Percentiles rank a stretch among this genome's conserved stretches.
Conservation (phyloP, 2,888 invertebrate species). For the Zaprionus obscuricornis region DNA sequence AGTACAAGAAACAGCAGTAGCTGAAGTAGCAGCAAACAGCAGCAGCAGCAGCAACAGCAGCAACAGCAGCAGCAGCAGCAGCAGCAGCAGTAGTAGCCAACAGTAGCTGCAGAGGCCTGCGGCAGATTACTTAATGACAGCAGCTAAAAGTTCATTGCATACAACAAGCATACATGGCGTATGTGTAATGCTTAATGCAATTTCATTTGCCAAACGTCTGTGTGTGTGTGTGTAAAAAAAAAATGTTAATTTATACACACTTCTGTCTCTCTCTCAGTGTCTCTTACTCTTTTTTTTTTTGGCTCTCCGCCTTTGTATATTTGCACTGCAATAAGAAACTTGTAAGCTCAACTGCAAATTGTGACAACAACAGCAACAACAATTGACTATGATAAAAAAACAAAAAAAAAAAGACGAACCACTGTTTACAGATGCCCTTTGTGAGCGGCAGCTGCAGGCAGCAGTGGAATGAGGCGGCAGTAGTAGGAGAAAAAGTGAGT, state of each 20-base stretch:
- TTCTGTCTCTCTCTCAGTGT: not conserved
- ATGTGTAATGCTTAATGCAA: constrained; percentile 69
- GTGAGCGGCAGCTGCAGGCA: constrained; percentile 3
- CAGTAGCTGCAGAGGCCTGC: constrained; percentile 3
- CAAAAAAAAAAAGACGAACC: constrained; percentile 12
- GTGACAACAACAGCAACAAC: constrained; percentile 26
- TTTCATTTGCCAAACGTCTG: constrained; percentile 36
- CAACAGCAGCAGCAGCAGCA: not conserved
- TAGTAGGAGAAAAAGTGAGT: not conserved
- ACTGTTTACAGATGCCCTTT: constrained; percentile 55
- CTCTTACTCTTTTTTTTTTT: not conserved
- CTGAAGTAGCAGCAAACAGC: no score
- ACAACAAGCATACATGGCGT: constrained; percentile 40
- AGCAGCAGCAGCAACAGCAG: no score
- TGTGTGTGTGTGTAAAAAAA: constrained; percentile 5
- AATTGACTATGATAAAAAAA: constrained; percentile 19
- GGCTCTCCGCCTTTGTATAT: constrained; percentile 1
- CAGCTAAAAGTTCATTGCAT: not conserved
- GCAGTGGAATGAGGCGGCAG: not conserved
- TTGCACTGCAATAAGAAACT: constrained; percentile 66
- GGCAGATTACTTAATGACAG: constrained; percentile 66
- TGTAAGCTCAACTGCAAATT: constrained; percentile 60
- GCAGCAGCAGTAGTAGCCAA: constrained; percentile 8
- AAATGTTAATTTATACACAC: constrained; percentile 57
- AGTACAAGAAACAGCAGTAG: no score